phyloP scores from a whole-genome alignment of 2,797 vertebrate species.

The Scleropages formosus region DNA sequence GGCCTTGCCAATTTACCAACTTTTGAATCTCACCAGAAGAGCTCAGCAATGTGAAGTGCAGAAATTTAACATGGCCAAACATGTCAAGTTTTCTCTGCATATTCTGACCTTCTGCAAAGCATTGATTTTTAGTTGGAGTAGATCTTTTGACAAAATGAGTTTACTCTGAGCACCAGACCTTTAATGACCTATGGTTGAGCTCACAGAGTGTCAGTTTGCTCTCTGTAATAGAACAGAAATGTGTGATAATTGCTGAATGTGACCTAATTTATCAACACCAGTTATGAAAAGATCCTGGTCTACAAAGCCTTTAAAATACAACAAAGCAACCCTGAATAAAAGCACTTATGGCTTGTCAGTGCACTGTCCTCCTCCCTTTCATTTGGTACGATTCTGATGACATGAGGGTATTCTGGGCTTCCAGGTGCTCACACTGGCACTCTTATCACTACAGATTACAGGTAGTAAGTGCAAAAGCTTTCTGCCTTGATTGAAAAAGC shows the following conservation, averaged over 20 bases:
- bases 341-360: background rate
- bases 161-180: background rate
- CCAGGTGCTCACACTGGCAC: background rate
- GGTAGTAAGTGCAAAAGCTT: background rate
- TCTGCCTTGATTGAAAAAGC: background rate
- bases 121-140: slow-evolving; percentile 1
- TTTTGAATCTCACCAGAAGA: background rate
- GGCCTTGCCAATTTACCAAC: slow-evolving; percentile 7
- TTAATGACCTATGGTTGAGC: background rate
- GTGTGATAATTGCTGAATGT: background rate
- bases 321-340: background rate
- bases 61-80: background rate
- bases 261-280: background rate
- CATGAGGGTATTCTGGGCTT: background rate
- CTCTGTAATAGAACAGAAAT: background rate
- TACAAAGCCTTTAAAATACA: background rate
- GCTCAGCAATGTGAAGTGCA: background rate
- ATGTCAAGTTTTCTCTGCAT: background rate
- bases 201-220: background rate
- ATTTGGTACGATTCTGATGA: background rate
- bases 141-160: background rate
- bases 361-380: background rate
- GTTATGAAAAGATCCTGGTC: background rate
- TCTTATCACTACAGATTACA: background rate
- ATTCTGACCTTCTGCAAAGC: background rate